Percentiles rank a stretch among this genome's conserved stretches.
Conservation (phyloP, 2,888 invertebrate genomes). For the Pheosia gnoma region DNA sequence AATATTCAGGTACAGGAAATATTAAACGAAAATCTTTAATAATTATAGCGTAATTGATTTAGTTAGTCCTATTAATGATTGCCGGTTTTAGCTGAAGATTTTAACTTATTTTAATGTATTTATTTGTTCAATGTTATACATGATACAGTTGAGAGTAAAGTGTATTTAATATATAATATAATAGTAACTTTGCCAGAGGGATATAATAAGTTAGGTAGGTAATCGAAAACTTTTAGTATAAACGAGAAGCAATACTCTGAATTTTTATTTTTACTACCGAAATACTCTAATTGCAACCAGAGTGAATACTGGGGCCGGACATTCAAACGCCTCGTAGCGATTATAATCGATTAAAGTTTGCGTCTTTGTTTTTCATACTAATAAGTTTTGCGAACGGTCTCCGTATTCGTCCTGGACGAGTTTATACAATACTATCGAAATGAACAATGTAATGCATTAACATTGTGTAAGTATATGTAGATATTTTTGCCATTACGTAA, state of each 20-base stretch:
- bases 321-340: constrained; percentile 21
- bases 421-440: constrained; percentile 63
- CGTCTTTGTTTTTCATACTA: background rate
- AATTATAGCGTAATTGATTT: constrained; percentile 57
- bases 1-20: constrained; percentile 61
- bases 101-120: constrained; percentile 45
- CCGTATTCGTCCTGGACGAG: constrained; percentile 52
- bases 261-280: constrained; percentile 76
- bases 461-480: constrained; percentile 75
- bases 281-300: constrained; percentile 72
- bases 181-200: constrained; percentile 76
- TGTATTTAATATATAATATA: constrained; percentile 46
- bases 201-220: constrained; percentile 77
- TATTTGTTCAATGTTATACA: constrained; percentile 54
- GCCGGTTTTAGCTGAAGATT: constrained; percentile 50
- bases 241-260: constrained; percentile 83
- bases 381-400: constrained; percentile 41
- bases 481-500: constrained; percentile 80
- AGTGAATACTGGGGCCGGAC: constrained; percentile 56
- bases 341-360: constrained; percentile 9
- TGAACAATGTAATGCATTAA: constrained; percentile 61
- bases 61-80: constrained; percentile 58
- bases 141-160: constrained; percentile 42
- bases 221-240: constrained; percentile 81
- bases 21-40: constrained; percentile 49